A percentile compares a stretch with the other conserved stretches of the same genome.
phyloP scores from a whole-genome alignment of 2,797 vertebrate genomes.

The Siniperca undulata region DNA sequence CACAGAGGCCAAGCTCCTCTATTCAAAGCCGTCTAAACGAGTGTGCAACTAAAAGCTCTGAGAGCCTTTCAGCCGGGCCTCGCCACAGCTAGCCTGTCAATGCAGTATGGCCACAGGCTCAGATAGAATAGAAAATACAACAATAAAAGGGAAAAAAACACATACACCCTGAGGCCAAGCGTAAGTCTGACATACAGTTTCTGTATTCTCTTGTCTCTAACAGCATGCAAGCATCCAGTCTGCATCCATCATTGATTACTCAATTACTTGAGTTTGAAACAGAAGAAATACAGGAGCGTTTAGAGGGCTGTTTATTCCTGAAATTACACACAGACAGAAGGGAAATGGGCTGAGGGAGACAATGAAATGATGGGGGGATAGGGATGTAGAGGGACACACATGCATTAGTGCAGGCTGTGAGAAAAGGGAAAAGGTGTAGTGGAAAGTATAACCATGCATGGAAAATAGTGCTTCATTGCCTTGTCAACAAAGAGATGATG shows the following conservation, averaged over 20 bases:
- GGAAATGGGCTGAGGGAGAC: constrained; percentile 39
- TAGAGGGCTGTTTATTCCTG: constrained; percentile 50
- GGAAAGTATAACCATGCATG: constrained; percentile 2
- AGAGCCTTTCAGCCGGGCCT: constrained; percentile 70
- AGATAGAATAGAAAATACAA: constrained; percentile 38
- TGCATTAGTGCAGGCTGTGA: background rate
- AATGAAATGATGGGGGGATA: constrained; percentile 9
- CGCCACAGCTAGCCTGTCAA: constrained; percentile 66
- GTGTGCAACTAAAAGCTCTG: constrained; percentile 73
- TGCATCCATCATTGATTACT: constrained; percentile 57
- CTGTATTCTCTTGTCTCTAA: constrained; percentile 48
- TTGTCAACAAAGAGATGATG: constrained; percentile 19
- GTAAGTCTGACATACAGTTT: constrained; percentile 47
- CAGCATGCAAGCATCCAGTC: constrained; percentile 35
- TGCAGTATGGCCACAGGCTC: constrained; percentile 64
- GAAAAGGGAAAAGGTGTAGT: constrained; percentile 16
- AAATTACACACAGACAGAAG: constrained; percentile 44
- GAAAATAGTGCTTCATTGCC: constrained; percentile 7
- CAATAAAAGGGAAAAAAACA: constrained; percentile 10
- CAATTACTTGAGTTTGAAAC: constrained; percentile 54
- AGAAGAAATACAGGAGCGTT: constrained; percentile 35
- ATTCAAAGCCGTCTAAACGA: constrained; percentile 78
- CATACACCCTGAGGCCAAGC: constrained; percentile 34
- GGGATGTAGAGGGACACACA: background rate
- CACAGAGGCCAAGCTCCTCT: constrained; percentile 73